Evolutionary conservation across 2,797 vertebrate genomes (phyloP).

Genomic region (Clarias laeviceps): DNA sequence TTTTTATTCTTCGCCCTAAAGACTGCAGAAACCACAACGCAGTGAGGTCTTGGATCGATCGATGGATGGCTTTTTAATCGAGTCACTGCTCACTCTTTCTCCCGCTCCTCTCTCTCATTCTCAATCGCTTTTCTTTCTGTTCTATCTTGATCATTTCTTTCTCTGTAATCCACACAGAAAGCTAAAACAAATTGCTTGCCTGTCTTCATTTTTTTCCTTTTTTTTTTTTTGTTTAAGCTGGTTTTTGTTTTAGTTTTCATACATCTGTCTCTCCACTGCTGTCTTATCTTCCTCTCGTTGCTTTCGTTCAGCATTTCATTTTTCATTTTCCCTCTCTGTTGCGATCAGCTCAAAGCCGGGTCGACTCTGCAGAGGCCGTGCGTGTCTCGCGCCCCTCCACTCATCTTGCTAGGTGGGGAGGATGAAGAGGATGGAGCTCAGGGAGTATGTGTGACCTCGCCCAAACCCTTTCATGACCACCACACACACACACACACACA

Average conservation of each 20-base stretch:
- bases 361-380: conserved; percentile 68
- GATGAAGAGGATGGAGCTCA: conserved; percentile 78
- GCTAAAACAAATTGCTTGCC: background rate
- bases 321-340: conserved; percentile 44
- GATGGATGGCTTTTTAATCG: conserved; percentile 30
- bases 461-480: background rate
- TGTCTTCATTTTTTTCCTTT: background rate
- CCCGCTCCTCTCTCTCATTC: background rate
- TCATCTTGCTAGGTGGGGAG: conserved; percentile 74
- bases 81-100: conserved; percentile 30
- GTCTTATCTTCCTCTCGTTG: conserved; percentile 7
- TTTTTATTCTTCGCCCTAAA: conserved; percentile 22
- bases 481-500: conserved; percentile 47
- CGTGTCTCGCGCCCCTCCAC: conserved; percentile 72
- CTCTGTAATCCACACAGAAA: background rate
- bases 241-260: background rate
- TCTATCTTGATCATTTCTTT: background rate
- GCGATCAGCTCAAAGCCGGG: conserved; percentile 73
- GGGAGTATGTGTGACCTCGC: conserved; percentile 74
- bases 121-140: background rate
- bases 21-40: conserved; percentile 28
- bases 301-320: conserved; percentile 44
- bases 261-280: background rate
- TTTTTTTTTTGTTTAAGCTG: background rate
- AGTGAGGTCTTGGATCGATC: conserved; percentile 17